Evolutionary conservation across 2,888 invertebrate genomes (phyloP).

Genomic region (Drepana falcataria): DNA sequence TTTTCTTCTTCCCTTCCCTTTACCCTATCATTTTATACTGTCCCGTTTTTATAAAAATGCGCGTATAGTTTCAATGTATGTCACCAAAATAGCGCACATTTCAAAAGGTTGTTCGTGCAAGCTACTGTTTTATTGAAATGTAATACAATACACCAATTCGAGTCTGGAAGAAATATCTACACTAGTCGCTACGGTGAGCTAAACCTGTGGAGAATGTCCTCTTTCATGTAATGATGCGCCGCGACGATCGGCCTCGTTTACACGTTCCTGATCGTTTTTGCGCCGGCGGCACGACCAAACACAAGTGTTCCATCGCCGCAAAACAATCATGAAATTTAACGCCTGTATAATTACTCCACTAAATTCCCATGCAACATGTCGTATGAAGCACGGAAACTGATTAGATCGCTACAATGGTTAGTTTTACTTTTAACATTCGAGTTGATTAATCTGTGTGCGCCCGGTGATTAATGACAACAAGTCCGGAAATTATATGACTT

Average conservation of each 20-base stretch:
- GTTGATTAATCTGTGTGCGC: constrained; percentile 8
- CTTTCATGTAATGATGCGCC: background rate
- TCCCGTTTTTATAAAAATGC: too few relatives aligned
- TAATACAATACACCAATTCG: too few relatives aligned
- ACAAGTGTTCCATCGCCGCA: constrained; percentile 9
- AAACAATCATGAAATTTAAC: constrained; percentile 20
- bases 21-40: too few relatives aligned
- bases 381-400: constrained; percentile 17
- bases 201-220: background rate
- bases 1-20: too few relatives aligned
- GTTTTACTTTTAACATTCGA: constrained; percentile 12
- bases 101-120: too few relatives aligned
- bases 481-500: background rate
- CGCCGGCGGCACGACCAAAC: constrained; percentile 9
- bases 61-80: too few relatives aligned
- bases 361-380: constrained; percentile 22
- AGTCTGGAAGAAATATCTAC: too few relatives aligned
- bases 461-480: constrained; percentile 8
- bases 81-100: too few relatives aligned
- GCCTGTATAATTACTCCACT: constrained; percentile 16
- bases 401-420: constrained; percentile 10
- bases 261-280: constrained; percentile 32
- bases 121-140: too few relatives aligned
- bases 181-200: background rate
- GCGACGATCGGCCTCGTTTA: constrained; percentile 32